phyloP scores from a whole-genome alignment of 2,888 invertebrate genomes.

The Tanytarsus gracilentus region DNA sequence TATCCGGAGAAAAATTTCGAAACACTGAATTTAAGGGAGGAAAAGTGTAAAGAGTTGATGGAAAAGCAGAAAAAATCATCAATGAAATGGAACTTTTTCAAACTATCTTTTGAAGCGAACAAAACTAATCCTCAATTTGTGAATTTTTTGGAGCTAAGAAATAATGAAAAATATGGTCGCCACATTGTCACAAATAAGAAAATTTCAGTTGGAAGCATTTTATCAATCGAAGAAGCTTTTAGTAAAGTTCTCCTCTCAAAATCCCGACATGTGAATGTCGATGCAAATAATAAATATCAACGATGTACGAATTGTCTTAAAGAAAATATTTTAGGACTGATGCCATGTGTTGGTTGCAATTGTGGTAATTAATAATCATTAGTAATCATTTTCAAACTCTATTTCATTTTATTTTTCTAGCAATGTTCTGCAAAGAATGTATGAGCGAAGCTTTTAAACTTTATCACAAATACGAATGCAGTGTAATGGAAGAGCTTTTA shows the following conservation, averaged over 20 bases:
- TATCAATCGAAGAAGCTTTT: slow-evolving; percentile 41
- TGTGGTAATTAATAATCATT: slow-evolving; percentile 5
- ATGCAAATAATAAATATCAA: slow-evolving; percentile 41
- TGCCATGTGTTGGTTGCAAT: not conserved
- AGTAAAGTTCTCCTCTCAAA: slow-evolving; percentile 69
- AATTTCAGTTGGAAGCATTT: slow-evolving; percentile 45
- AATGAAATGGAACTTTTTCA: not conserved
- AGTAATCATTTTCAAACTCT: not conserved
- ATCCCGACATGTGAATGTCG: slow-evolving; percentile 54
- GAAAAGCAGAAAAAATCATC: not conserved
- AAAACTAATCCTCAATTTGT: slow-evolving; percentile 52
- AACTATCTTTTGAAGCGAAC: slow-evolving; percentile 31
- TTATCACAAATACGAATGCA: slow-evolving; percentile 72
- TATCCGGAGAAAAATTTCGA: slow-evolving; percentile 47
- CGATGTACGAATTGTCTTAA: slow-evolving; percentile 41
- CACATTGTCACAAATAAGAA: slow-evolving; percentile 59
- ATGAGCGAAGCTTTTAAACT: slow-evolving; percentile 50
- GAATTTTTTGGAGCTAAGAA: slow-evolving; percentile 51
- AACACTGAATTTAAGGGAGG: slow-evolving; percentile 53
- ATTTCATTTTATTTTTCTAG: slow-evolving; percentile 42
- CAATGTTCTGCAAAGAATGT: slow-evolving; percentile 42
- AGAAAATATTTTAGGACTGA: slow-evolving; percentile 39
- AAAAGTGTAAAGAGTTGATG: slow-evolving; percentile 43
- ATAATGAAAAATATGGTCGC: slow-evolving; percentile 54
- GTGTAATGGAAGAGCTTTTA: slow-evolving; percentile 53